phyloP scores from a whole-genome alignment of 2,797 vertebrate species.

The Micropoecilia bifurca region DNA sequence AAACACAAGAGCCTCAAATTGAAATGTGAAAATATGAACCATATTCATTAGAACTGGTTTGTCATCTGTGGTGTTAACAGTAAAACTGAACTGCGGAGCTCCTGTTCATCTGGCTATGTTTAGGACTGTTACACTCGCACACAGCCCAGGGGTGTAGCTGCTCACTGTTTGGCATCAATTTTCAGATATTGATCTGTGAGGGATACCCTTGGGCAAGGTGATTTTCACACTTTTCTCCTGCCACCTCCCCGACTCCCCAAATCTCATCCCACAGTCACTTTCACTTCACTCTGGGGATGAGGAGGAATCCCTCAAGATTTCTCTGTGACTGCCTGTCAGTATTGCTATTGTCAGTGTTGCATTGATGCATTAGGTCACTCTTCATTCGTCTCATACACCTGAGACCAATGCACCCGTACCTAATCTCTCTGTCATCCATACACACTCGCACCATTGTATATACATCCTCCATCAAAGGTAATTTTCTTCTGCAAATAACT shows the following conservation, averaged over 20 bases:
- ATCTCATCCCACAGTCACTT: constrained; percentile 50
- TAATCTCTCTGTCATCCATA: constrained; percentile 13
- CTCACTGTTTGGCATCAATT: constrained; percentile 69
- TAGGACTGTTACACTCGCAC: constrained; percentile 7
- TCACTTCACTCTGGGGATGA: constrained; percentile 42
- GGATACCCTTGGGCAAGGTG: constrained; percentile 81
- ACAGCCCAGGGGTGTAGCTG: constrained; percentile 22
- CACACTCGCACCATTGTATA: constrained; percentile 19
- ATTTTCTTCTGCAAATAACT: constrained; percentile 40
- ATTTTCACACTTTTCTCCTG: constrained; percentile 72
- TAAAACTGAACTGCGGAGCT: constrained; percentile 46
- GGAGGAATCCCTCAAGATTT: constrained; percentile 58
- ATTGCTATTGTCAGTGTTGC: constrained; percentile 40
- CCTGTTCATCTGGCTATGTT: constrained; percentile 37
- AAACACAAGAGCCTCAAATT: neutral
- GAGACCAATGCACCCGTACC: constrained; percentile 13
- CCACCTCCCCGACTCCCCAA: constrained; percentile 40
- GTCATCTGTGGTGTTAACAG: neutral
- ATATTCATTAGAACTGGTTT: neutral
- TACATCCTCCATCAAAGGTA: neutral
- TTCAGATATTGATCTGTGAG: constrained; percentile 77
- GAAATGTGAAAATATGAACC: neutral
- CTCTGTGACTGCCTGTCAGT: constrained; percentile 61
- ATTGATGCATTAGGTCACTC: constrained; percentile 64
- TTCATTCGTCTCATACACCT: constrained; percentile 19